Percentiles rank a stretch among this genome's conserved stretches.
These are phyloP conservation scores for Oryzaephilus surinamensis DNA, from an alignment of 1,140 invertebrate species.

Conservation along the genomic window DNA sequence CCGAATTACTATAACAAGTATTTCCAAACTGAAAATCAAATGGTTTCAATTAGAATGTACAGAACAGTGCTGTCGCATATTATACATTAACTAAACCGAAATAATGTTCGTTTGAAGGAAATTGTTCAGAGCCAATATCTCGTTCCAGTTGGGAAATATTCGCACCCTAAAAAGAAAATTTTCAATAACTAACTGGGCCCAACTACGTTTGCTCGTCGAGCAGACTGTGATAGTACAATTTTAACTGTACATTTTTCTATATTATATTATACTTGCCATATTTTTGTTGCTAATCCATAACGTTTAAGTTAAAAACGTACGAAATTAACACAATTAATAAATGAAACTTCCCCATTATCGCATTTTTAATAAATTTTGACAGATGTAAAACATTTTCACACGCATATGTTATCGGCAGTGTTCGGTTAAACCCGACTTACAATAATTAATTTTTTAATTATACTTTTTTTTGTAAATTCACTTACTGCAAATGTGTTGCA, in stretches of 20 bases:
- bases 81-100: constrained; percentile 94
- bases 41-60: constrained; percentile 8
- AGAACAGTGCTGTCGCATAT: no score
- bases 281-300: constrained; percentile 36
- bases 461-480: no score
- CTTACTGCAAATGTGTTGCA: no score
- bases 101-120: constrained; percentile 96
- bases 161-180: constrained; percentile 59
- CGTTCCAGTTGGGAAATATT: constrained; percentile 96
- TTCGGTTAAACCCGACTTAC: no score
- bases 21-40: constrained; percentile 88
- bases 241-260: constrained; percentile 5
- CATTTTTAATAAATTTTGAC: constrained; percentile 35
- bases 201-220: background rate
- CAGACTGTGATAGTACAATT: background rate
- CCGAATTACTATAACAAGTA: constrained; percentile 99
- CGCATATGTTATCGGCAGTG: no score
- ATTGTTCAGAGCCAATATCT: constrained; percentile 94
- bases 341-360: constrained; percentile 34
- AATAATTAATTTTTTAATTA: no score
- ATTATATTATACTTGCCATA: constrained; percentile 29
- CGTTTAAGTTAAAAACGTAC: constrained; percentile 31
- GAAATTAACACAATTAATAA: constrained; percentile 30
- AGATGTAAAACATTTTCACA: constrained; percentile 36
- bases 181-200: background rate